Evolutionary conservation across 2,797 vertebrate genomes (phyloP).

Genomic region (Rachycentron canadum): DNA sequence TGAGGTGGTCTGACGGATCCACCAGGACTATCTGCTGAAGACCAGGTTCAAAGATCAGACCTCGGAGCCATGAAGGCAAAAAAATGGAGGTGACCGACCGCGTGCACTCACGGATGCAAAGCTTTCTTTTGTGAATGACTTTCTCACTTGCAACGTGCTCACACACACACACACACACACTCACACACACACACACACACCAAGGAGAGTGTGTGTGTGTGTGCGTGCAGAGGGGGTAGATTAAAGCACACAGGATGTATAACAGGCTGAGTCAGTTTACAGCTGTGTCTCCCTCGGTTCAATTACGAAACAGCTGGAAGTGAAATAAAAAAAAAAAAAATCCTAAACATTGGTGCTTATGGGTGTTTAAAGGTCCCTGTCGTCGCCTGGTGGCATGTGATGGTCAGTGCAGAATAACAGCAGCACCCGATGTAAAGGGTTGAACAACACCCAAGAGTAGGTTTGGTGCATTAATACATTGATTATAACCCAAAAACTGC

Average conservation of each 20-base stretch:
- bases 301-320: slow-evolving; percentile 54
- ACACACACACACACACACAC: background rate
- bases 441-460: background rate
- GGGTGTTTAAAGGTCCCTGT: background rate
- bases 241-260: background rate
- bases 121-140: slow-evolving; percentile 50
- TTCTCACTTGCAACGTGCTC: slow-evolving; percentile 49
- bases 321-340: background rate
- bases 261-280: background rate
- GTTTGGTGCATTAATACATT: too few species aligned
- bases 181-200: background rate
- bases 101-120: slow-evolving; percentile 39
- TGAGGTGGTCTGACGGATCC: slow-evolving; percentile 16
- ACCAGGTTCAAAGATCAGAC: slow-evolving; percentile 75
- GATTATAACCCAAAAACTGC: too few species aligned
- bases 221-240: background rate
- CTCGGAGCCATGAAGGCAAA: background rate
- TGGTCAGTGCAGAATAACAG: background rate
- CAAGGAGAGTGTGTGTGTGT: background rate
- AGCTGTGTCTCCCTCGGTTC: slow-evolving; percentile 5
- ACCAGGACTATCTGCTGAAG: slow-evolving; percentile 8
- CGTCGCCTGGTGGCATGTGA: slow-evolving; percentile 31
- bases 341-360: slow-evolving; percentile 9
- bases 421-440: background rate
- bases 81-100: slow-evolving; percentile 50